These are phyloP conservation scores for Orbicella faveolata DNA, from an alignment of 64 coral and sea anemone species.

Conservation along the genomic window DNA sequence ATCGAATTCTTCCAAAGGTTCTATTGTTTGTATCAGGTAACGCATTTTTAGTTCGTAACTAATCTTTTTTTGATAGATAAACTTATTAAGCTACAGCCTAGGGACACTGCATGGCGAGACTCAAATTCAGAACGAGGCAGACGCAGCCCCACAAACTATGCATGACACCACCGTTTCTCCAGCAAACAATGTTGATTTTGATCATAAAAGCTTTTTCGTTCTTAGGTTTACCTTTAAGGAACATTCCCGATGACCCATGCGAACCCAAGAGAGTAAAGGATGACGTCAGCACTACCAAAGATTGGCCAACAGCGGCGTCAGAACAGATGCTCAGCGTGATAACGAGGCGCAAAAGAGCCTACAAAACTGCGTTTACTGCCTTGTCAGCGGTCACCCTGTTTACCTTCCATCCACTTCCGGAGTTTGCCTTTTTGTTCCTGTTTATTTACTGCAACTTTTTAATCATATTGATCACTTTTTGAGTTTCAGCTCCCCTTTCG, in stretches of 20 bases:
- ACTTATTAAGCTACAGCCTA: too few relatives aligned
- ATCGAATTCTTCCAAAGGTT: too few relatives aligned
- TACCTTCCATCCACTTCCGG: conserved; percentile 24
- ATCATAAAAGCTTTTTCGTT: not conserved
- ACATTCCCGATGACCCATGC: not conserved
- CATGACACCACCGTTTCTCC: too few relatives aligned
- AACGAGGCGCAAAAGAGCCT: conserved; percentile 2
- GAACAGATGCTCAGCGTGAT: not conserved
- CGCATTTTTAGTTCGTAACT: too few relatives aligned
- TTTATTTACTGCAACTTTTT: conserved; percentile 20
- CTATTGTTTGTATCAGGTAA: too few relatives aligned
- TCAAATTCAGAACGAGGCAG: too few relatives aligned
- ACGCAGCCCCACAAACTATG: too few relatives aligned
- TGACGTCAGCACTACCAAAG: not conserved
- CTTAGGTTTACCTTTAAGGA: not conserved
- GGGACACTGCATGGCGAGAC: too few relatives aligned
- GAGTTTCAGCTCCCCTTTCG: too few relatives aligned
- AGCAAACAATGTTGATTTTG: not conserved
- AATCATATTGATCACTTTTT: not conserved
- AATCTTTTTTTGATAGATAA: too few relatives aligned
- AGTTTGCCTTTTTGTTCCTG: conserved; percentile 14
- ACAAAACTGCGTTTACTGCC: not conserved
- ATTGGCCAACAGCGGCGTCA: not conserved
- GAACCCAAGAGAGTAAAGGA: not conserved
- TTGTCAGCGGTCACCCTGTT: conserved; percentile 7